These are phyloP conservation scores for Python bivittatus DNA, from an alignment of 2,113 vertebrate species.

Conservation along the genomic window DNA sequence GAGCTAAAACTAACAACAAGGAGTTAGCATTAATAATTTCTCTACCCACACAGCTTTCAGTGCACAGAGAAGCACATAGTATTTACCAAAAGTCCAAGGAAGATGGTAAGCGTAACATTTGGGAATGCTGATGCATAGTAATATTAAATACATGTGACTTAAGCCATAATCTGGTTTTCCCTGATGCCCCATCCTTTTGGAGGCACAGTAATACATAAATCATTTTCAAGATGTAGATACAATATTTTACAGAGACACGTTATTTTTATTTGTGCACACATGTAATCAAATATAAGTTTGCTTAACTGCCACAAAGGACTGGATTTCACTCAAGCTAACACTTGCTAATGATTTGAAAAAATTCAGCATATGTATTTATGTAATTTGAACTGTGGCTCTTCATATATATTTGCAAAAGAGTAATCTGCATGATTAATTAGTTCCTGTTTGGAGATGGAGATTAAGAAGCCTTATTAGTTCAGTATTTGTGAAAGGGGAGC, in stretches of 20 bases:
- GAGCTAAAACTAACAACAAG: neutral
- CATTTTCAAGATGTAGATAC: neutral
- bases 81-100: neutral
- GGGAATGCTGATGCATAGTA: neutral
- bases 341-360: neutral
- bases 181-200: neutral
- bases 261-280: neutral
- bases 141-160: neutral
- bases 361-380: neutral
- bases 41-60: neutral
- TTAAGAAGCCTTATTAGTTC: conserved; percentile 75
- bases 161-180: neutral
- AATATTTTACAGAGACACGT: neutral
- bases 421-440: conserved; percentile 68
- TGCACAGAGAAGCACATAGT: neutral
- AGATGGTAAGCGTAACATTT: neutral
- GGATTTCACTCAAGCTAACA: neutral
- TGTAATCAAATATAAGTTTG: neutral
- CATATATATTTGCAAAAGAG: conserved; percentile 47
- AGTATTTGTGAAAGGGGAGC: conserved; percentile 68
- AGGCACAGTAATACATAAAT: neutral
- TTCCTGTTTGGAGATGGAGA: conserved; percentile 65
- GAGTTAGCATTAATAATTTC: neutral
- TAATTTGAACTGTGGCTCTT: conserved; percentile 57
- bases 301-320: neutral